These are phyloP conservation scores for Nasonovia ribisnigri DNA, from an alignment of 2,888 invertebrate species.

Conservation along the genomic window DNA sequence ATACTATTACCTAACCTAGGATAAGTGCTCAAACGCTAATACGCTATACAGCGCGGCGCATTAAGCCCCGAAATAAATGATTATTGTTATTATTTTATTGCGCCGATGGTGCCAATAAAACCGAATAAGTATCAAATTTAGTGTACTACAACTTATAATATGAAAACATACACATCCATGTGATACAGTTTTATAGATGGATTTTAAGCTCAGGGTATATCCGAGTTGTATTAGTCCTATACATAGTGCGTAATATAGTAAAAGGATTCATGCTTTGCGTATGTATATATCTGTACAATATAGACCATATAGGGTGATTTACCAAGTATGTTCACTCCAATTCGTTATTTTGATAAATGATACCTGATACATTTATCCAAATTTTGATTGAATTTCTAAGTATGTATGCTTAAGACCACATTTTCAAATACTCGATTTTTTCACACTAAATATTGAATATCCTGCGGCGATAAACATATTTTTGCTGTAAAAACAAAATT, in stretches of 20 bases:
- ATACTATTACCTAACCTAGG: not conserved
- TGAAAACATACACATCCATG: not conserved
- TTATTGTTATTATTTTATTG: conserved; percentile 7
- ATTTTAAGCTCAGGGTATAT: not conserved
- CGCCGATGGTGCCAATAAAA: not conserved
- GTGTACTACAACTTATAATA: not conserved
- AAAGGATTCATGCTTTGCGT: not conserved
- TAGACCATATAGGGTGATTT: too few species aligned
- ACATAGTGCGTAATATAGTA: not conserved
- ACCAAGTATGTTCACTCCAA: not conserved
- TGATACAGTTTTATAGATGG: not conserved
- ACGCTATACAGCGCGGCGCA: not conserved
- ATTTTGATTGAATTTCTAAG: not conserved
- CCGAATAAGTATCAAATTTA: not conserved
- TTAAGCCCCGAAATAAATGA: not conserved
- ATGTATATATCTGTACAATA: not conserved
- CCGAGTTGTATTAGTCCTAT: not conserved
- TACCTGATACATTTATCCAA: too few species aligned
- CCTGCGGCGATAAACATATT: too few species aligned
- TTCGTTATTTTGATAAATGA: not conserved
- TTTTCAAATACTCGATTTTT: too few species aligned
- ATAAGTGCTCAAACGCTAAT: not conserved
- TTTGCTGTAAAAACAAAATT: too few species aligned
- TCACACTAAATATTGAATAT: too few species aligned
- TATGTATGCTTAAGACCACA: not conserved